Base-by-base conservation (phyloP, 2,113 vertebrate species). In the Antennarius striatus region DNA sequence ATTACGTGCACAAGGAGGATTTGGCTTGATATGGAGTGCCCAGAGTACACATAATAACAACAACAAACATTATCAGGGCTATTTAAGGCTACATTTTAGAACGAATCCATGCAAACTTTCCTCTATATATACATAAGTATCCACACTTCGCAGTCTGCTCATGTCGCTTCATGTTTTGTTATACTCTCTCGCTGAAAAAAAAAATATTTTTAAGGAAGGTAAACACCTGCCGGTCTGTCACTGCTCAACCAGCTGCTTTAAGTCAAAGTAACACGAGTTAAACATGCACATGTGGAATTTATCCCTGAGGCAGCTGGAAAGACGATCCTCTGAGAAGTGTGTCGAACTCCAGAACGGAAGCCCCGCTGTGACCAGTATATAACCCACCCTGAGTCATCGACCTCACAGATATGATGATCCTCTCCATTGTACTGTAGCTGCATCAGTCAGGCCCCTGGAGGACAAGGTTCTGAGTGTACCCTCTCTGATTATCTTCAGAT, bases 311-410 rank as follows among this genome's bases (percentile, higher is more conserved):
- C 74, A 58, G 68, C 77, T 76, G 28, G 72, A 71, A 74, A 81
- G 82, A 71, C 53, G 80, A 85, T 88, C 77, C 49, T 77, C 57
- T 80, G 62, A 81, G 69, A 75, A 81, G 69, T 66, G 62, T 64
- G 72, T 50, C 55, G 15, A 73, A 81, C 74, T 86, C 58, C 68
- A 72, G 51, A 82, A 75, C 43, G 52, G 83, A 86, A 77, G 75
- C 76, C 85, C 82, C 12, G 49, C 66, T 88, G 82, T 85, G 79
- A 87, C 77, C 75, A 83, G 81, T 73, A 81, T 80, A 76, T 83
- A 82, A 78, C 79, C 50, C 48, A 62, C 68, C 49, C 51, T 87
- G 84, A 82, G 61, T 86, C 82, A 82, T 82, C 50, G 84, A 65
- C 67, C 65, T 70, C 65, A 68, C 63, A 77, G 63, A 81, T 68